Evolutionary conservation across 2,888 invertebrate genomes (phyloP).

Genomic region (Minunthozetes semirufus): DNA sequence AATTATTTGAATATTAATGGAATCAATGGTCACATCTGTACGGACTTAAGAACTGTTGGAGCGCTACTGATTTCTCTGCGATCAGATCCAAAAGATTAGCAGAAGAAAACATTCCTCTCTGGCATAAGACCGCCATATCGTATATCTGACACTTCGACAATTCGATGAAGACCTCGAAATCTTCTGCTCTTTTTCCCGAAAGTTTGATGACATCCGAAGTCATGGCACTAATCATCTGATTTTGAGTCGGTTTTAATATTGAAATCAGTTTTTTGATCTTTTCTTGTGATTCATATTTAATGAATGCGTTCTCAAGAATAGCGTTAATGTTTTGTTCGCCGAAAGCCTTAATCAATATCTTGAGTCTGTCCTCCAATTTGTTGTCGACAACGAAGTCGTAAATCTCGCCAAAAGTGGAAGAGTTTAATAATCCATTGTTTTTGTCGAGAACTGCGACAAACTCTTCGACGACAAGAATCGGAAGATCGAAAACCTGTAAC

Average conservation of each 20-base stretch:
- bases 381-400: not conserved
- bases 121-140: not conserved
- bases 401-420: not conserved
- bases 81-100: no score
- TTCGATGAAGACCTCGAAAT: not conserved
- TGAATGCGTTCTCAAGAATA: not conserved
- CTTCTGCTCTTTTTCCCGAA: not conserved
- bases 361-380: not conserved
- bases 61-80: no score
- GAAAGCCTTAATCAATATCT: not conserved
- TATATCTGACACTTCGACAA: not conserved
- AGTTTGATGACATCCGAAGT: not conserved
- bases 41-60: no score
- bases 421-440: not conserved
- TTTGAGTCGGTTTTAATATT: not conserved
- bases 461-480: not conserved
- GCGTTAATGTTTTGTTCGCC: not conserved
- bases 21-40: no score
- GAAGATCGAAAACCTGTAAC: not conserved
- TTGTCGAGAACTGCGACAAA: not conserved
- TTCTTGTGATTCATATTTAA: not conserved
- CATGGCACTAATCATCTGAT: not conserved
- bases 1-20: no score
- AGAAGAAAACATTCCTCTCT: not conserved
- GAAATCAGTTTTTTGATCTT: not conserved